Percentiles rank a stretch among this genome's conserved stretches.
Evolutionary conservation across 2,888 invertebrate genomes (phyloP).

Genomic region (Mesopsocus fuscifrons): DNA sequence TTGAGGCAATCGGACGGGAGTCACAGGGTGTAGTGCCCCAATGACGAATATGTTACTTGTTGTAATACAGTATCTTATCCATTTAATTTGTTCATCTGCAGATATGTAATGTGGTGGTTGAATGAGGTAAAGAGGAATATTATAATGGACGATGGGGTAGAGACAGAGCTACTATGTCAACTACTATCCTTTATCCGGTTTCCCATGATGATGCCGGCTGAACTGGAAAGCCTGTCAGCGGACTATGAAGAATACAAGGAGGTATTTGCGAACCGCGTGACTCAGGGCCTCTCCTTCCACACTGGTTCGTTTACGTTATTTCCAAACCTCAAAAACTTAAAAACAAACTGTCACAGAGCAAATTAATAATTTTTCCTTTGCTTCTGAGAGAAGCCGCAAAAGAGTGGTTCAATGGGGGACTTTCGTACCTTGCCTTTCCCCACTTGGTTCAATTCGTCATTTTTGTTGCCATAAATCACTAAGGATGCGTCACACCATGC

Average conservation of each 20-base stretch:
- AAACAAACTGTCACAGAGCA: neutral
- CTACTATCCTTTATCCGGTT: conserved; percentile 58
- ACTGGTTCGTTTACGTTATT: conserved; percentile 34
- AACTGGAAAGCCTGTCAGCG: conserved; percentile 62
- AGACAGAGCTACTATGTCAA: conserved; percentile 34
- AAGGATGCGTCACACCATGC: too few species aligned
- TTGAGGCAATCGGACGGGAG: too few species aligned
- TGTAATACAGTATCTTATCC: too few species aligned
- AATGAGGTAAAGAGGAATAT: conserved; percentile 44
- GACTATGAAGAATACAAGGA: conserved; percentile 65
- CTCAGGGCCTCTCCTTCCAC: conserved; percentile 77
- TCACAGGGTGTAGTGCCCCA: too few species aligned
- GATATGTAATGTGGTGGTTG: conserved; percentile 62
- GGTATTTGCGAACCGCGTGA: conserved; percentile 73
- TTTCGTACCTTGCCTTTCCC: too few species aligned
- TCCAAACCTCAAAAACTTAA: neutral
- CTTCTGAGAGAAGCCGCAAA: too few species aligned
- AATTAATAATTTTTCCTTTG: neutral
- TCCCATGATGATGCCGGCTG: conserved; percentile 86
- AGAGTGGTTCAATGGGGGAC: too few species aligned
- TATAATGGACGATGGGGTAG: conserved; percentile 27
- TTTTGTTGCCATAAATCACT: too few species aligned
- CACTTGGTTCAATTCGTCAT: too few species aligned
- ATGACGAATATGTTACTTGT: too few species aligned
- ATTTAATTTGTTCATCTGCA: too few species aligned